Evolutionary conservation across 2,113 vertebrate genomes (phyloP), one percentile per base, ranked within the genome.

Genomic region (Fregata magnificens): DNA sequence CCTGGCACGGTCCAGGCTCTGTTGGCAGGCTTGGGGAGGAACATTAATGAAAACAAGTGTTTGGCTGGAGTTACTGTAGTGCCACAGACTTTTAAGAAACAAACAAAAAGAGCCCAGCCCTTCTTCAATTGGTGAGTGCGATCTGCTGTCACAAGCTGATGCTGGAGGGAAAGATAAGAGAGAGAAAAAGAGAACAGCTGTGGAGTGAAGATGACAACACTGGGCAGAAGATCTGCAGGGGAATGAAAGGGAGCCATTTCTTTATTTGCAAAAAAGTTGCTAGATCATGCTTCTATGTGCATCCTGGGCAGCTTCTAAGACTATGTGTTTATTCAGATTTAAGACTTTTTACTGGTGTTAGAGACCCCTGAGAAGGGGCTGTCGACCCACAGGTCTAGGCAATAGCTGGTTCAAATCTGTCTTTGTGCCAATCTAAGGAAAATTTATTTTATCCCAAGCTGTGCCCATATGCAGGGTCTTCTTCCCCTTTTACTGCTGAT

Each of bases 61-160:
- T 90, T 80, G 90, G 90, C 62, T 88, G 90, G 40, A 67, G 78
- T 9, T 32, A 1, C 69, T 82, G 65, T 10, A 3, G 65, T 52
- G 86, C 89, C 61, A 74, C 83, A 42, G 83, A 36, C 80, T 42
- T 42, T 67, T 7, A 42, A 78, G 85, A 88, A 92, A 49, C 38
- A 67, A 55, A 32, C 11, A 59, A 13, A 72, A 40, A 52, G 67
- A 91, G 70, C 70, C 84, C 87, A 73, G 79, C 82, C 90, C 82
- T 36, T 52, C 89, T 47, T 10, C 61, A 82, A 76, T 72, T 18
- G 66, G 34, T 0, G 19, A 80, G 44, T 5, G 36, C 87, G 62
- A 69, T 90, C 92, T 96, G 95, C 93, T 95, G 89, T 44, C 26
- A 50, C 65, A 34, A 31, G 80, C 83, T 88, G 91, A n/a, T 77